phyloP scores from a whole-genome alignment of 2,113 vertebrate genomes.

The Sialia sialis region DNA sequence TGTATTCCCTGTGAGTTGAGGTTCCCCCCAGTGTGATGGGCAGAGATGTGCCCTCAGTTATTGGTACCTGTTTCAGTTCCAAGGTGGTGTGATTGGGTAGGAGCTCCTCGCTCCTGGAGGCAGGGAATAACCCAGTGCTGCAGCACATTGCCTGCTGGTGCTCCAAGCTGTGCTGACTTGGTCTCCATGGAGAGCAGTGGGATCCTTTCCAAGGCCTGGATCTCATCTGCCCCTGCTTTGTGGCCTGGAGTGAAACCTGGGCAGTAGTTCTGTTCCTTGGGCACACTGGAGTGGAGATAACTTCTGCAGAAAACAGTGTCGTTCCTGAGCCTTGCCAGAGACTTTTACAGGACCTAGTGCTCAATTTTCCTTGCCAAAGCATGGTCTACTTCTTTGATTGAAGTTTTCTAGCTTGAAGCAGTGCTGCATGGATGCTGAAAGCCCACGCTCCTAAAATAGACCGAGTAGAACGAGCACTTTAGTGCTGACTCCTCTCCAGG shows the following conservation, averaged over 20 bases:
- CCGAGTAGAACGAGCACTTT: neutral
- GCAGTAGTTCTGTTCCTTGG: neutral
- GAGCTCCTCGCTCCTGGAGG: neutral
- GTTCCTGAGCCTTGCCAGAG: neutral
- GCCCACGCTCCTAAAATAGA: constrained; percentile 37
- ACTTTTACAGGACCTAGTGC: neutral
- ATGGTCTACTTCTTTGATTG: neutral
- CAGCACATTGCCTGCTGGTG: neutral
- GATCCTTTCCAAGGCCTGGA: neutral
- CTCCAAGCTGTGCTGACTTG: neutral
- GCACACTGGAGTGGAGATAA: rapidly evolving
- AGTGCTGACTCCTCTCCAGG: neutral
- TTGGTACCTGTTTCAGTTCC: neutral
- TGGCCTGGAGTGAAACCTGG: neutral
- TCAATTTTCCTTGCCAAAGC: neutral
- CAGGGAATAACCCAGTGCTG: neutral
- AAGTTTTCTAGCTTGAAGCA: neutral
- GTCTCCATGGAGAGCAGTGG: neutral
- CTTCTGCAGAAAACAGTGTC: neutral
- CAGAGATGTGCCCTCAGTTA: neutral
- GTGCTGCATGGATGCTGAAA: neutral
- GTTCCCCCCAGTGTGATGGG: neutral
- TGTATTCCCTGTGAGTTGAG: neutral
- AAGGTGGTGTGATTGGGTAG: neutral
- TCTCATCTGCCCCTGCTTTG: neutral